Evolutionary conservation across 2,888 invertebrate species (phyloP), one percentile per base, ranked within the genome.

Genomic region (Lathronympha strigana): DNA sequence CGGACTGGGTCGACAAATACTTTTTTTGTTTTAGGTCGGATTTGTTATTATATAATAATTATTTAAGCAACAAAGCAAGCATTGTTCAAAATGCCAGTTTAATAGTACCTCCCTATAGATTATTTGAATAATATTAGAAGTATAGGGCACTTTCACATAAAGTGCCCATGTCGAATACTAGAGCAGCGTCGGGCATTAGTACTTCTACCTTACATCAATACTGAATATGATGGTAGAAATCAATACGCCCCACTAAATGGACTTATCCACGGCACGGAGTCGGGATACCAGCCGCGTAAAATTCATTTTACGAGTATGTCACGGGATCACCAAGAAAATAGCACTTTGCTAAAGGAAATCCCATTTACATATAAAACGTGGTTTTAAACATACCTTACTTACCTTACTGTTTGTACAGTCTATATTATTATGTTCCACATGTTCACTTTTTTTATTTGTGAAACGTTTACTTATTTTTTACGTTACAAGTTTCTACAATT

Each of bases 361-460:
- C 75, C 78, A 84, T 86, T 86, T 86, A 81, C 85, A 85, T 84
- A 84, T 79, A 81, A 83, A 86, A 66, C 68, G 63, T 63, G 63
- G 61, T 66, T 66, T 66, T 54, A 53, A 60, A 66, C n/a, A 54
- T 61, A 54, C 61, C n/a, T n/a, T n/a, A n/a, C n/a, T n/a, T n/a
- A 66, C 61, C 66, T 61, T 31, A 61, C 66, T 61, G 66, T 66
- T 49, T 64, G 51, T 53, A 45, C 40, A n/a, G n/a, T n/a, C n/a
- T n/a, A n/a, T n/a, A n/a, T n/a, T 28, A 28, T n/a, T 58, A 66
- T 66, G 28, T 64, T 45, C n/a, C n/a, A 36, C 28, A 3, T 36
- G 36, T 36, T 36, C n/a, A n/a, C n/a, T 36, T 55, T 49, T 66
- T 53, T 61, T 54, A 54, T 36, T 54, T 31, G 17, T 66, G 49